A percentile compares a stretch with the other conserved stretches of the same genome.
phyloP scores from a whole-genome alignment of 2,888 invertebrate species.

The Anodontia alba region DNA sequence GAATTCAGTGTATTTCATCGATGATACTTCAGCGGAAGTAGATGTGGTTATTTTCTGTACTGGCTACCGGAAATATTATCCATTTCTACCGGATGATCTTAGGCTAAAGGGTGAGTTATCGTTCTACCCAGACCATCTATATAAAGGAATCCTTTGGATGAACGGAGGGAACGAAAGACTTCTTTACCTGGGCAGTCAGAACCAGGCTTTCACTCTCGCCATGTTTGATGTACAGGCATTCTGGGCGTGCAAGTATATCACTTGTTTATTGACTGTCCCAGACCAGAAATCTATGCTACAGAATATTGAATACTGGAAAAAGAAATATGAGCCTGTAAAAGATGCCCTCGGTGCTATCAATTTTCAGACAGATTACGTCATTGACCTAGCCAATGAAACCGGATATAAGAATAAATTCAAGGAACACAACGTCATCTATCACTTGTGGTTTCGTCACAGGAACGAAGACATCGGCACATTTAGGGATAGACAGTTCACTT shows the following conservation, averaged over 20 bases:
- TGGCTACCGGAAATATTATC: conserved; percentile 26
- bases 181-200: conserved; percentile 48
- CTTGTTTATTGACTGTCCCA: not conserved
- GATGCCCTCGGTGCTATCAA: not conserved
- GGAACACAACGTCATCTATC: not conserved
- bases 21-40: conserved; percentile 44
- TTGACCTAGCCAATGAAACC: not conserved
- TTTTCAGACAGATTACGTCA: not conserved
- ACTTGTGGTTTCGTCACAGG: not conserved
- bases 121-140: conserved; percentile 24
- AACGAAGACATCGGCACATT: not conserved
- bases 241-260: conserved; percentile 48
- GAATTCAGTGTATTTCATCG: conserved; percentile 47
- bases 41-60: conserved; percentile 46
- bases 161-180: conserved; percentile 45
- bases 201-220: conserved; percentile 51
- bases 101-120: not conserved
- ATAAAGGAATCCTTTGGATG: conserved; percentile 35
- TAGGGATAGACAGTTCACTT: not conserved
- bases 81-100: conserved; percentile 20
- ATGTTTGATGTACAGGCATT: conserved; percentile 57
- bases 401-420: not conserved
- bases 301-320: conserved; percentile 3
- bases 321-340: not conserved
- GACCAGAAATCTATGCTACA: conserved; percentile 27